Percentiles rank a stretch among this genome's conserved stretches.
These are phyloP conservation scores for Tokudaia tokunoshimensis DNA, from an alignment of 2,797 vertebrate genomes.

Conservation along the genomic window DNA sequence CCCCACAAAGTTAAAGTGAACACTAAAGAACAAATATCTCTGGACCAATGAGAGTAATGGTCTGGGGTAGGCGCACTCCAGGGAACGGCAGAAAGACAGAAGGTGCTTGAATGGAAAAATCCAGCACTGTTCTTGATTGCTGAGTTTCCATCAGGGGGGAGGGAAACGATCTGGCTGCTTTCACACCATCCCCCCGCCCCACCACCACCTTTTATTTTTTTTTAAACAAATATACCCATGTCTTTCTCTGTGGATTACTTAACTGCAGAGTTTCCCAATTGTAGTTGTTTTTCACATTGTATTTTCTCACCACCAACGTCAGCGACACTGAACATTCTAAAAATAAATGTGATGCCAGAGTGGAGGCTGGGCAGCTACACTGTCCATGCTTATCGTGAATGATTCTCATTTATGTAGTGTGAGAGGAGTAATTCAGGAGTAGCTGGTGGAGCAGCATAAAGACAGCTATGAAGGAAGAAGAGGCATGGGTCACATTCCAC, in stretches of 20 bases:
- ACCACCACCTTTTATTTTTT: neutral
- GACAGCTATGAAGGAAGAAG: neutral
- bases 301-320: neutral
- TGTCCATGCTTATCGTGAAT: neutral
- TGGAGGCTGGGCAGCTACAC: neutral
- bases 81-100: neutral
- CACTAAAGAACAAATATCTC: neutral
- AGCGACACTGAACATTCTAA: neutral
- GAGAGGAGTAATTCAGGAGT: neutral
- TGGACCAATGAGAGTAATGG: neutral
- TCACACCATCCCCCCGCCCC: neutral
- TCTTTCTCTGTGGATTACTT: conserved; percentile 36
- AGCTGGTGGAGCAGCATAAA: neutral
- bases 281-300: conserved; percentile 17
- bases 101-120: neutral
- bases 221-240: neutral
- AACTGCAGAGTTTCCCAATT: neutral
- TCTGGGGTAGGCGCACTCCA: neutral
- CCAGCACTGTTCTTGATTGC: neutral
- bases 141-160: neutral
- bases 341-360: conserved; percentile 8
- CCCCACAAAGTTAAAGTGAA: neutral
- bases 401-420: neutral
- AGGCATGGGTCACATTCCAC: neutral
- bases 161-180: neutral